These are phyloP conservation scores for Torymus auratus DNA, from an alignment of 2,888 invertebrate genomes.

Conservation along the genomic window DNA sequence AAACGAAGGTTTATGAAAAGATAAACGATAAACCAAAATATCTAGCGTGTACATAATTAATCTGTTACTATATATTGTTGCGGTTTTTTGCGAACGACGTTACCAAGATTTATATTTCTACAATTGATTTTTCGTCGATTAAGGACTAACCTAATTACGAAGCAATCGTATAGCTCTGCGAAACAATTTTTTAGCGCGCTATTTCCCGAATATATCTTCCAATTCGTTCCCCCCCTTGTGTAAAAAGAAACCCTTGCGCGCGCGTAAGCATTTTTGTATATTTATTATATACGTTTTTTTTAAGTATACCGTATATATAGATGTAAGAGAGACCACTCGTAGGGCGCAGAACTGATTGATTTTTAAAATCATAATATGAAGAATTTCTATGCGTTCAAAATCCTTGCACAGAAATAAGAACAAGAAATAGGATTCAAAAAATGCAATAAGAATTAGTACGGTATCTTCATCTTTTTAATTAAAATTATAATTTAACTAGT, in stretches of 20 bases:
- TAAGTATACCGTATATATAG: slow-evolving; percentile 53
- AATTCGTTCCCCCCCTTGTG: slow-evolving; percentile 44
- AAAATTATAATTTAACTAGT: background rate
- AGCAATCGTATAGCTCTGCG: slow-evolving; percentile 56
- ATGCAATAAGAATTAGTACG: slow-evolving; percentile 49
- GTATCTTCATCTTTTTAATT: slow-evolving; percentile 30
- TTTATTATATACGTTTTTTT: slow-evolving; percentile 58
- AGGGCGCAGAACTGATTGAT: slow-evolving; percentile 59
- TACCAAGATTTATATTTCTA: slow-evolving; percentile 75
- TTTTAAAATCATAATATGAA: slow-evolving; percentile 53
- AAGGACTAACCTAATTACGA: slow-evolving; percentile 52
- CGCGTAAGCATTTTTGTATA: slow-evolving; percentile 55
- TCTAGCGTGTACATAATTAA: slow-evolving; percentile 70
- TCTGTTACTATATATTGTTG: slow-evolving; percentile 74
- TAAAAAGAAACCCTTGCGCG: slow-evolving; percentile 49
- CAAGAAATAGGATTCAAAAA: slow-evolving; percentile 38
- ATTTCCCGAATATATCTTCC: slow-evolving; percentile 51
- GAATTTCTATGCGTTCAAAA: slow-evolving; percentile 46
- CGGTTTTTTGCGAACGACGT: slow-evolving; percentile 72
- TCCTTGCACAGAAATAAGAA: slow-evolving; percentile 27
- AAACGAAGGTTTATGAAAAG: slow-evolving; percentile 53
- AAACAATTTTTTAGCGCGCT: slow-evolving; percentile 53
- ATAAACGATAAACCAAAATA: slow-evolving; percentile 66
- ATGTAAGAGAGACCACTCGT: slow-evolving; percentile 53
- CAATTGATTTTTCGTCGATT: slow-evolving; percentile 65